Base-by-base conservation (phyloP, 2,797 vertebrate genomes). In the Oryzias dopingdopingensis region DNA sequence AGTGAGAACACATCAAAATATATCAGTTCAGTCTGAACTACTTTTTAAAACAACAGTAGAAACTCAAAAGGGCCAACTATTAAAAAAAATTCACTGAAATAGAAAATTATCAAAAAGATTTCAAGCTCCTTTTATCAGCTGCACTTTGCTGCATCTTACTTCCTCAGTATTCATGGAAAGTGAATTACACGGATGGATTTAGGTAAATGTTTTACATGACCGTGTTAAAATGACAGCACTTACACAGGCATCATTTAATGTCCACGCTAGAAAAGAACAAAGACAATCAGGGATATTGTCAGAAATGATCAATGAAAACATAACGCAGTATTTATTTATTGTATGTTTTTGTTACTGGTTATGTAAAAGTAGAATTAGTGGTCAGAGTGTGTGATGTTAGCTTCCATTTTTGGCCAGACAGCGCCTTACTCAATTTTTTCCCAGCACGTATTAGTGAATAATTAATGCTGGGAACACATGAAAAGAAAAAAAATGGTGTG, bases 251-350 rank as follows among this genome's bases (percentile, higher is more conserved):
- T 70, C 59, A 61, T 71, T 75, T 72, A 66, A 80, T 64, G 44
- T 56, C 79, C 59, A 51, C 56, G 56, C 56, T 57, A 82, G 77
- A 86, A 83, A 85, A 86, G 59, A 70, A 88, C 80, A 77, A 74
- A 83, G 87, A 86, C 88, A 90, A 89, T 90, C 87, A 88, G 87
- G 89, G 83, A 89, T 81, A 87, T 88, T 89, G 88, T 90, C 89
- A 82, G 76, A 87, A 77, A 77, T 75, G 40, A 85, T 82, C 69
- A 82, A 81, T 59, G 65, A 77, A 71, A 84, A 79, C 78, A 86
- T 85, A 65, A 83, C 72, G 76, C 68, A 65, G 68, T 88, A 84
- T 87, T 88, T 88, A 87, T 83, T 89, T 77, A 82, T 81, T 84
- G 81, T 88, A 81, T 67, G 79, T 89, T 82, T 86, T 81, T 88